phyloP scores from a whole-genome alignment of 2,888 invertebrate genomes.

The Macroteleia sp. region DNA sequence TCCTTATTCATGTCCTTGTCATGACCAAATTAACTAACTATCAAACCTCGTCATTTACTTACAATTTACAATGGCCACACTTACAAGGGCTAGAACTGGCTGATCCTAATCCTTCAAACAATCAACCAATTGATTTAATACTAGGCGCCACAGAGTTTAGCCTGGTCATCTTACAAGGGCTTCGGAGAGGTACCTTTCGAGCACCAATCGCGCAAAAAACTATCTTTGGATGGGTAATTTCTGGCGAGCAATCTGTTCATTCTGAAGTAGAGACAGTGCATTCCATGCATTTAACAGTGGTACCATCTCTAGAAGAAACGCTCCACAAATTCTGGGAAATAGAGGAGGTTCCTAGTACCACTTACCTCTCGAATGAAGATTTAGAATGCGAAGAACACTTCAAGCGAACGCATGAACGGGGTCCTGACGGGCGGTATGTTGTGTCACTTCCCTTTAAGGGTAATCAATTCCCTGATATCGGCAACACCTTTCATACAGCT shows the following conservation, averaged over 20 bases:
- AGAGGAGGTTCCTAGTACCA: neutral
- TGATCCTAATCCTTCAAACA: neutral
- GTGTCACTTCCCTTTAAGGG: conserved; percentile 1
- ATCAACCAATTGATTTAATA: neutral
- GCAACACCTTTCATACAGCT: neutral
- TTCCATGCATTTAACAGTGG: no score
- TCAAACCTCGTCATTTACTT: no score
- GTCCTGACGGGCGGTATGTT: neutral
- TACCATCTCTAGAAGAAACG: neutral
- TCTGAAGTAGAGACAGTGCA: no score
- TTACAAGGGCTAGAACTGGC: neutral
- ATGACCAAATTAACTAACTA: no score
- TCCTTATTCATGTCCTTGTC: no score
- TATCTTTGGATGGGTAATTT: conserved; percentile 12
- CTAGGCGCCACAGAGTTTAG: neutral
- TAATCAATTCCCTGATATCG: neutral
- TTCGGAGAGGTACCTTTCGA: no score
- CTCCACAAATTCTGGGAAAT: neutral
- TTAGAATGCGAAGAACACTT: conserved; percentile 1
- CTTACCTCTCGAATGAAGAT: neutral
- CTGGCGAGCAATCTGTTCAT: neutral
- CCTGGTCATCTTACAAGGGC: neutral
- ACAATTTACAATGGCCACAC: neutral
- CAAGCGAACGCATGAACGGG: neutral
- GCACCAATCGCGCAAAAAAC: neutral